Conservation (phyloP, 2,113 vertebrate genomes). For the Tachycineta bicolor region DNA sequence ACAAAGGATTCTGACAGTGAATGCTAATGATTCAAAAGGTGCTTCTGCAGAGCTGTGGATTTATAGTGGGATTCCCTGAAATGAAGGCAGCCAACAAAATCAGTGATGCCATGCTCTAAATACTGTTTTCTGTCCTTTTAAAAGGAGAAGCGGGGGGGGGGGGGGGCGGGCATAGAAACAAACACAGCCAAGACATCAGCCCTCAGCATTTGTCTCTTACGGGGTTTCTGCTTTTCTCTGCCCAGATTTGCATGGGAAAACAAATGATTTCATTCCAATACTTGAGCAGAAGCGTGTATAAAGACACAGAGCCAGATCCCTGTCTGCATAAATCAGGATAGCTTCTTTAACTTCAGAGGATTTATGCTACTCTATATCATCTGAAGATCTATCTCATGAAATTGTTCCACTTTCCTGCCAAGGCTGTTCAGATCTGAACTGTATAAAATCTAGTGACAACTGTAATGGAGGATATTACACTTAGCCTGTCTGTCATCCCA, state of each 20-base stretch:
- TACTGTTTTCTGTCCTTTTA: slow-evolving; percentile 53
- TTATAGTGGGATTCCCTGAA: slow-evolving; percentile 61
- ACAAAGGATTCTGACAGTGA: slow-evolving; percentile 61
- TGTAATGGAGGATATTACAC: slow-evolving; percentile 78
- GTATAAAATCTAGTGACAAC: slow-evolving; percentile 75
- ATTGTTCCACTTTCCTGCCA: slow-evolving; percentile 55
- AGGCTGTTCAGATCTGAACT: slow-evolving; percentile 71
- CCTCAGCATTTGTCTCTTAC: background rate
- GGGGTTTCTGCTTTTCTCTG: slow-evolving; percentile 2
- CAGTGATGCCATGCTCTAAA: slow-evolving; percentile 61
- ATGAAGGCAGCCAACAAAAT: slow-evolving; percentile 58
- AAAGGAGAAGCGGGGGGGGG: background rate
- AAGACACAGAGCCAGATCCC: slow-evolving; percentile 39
- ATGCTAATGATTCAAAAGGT: slow-evolving; percentile 49
- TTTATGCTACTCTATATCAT: slow-evolving; percentile 39
- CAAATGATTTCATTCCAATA: slow-evolving; percentile 62
- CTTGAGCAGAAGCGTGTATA: slow-evolving; percentile 28
- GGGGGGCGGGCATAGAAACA: background rate
- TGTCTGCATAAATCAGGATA: slow-evolving; percentile 38
- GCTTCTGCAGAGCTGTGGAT: slow-evolving; percentile 63
- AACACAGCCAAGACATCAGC: slow-evolving; percentile 7
- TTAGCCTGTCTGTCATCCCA: slow-evolving; percentile 77
- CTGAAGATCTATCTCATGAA: slow-evolving; percentile 54
- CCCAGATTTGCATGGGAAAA: slow-evolving; percentile 54
- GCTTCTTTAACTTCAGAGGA: slow-evolving; percentile 53